Evolutionary conservation across 2,113 vertebrate species (phyloP).

Genomic region (Dicerorhinus sumatrensis): DNA sequence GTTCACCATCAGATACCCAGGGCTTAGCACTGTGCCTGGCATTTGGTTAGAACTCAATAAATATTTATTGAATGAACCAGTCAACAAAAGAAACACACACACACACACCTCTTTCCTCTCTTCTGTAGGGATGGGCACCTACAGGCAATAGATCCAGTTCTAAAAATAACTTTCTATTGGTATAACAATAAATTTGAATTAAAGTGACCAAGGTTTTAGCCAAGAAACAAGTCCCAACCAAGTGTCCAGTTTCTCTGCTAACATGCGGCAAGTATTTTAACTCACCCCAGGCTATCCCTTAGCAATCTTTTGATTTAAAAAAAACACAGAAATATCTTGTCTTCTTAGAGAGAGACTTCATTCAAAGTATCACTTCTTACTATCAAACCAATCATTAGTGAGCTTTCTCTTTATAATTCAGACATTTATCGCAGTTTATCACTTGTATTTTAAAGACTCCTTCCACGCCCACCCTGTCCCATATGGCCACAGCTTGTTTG

Average conservation of each 20-base stretch:
- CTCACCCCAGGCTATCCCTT: background rate
- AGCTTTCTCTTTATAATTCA: background rate
- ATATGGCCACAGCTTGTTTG: slow-evolving; percentile 77
- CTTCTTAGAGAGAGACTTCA: background rate
- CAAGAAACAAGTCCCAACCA: slow-evolving; percentile 3
- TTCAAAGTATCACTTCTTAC: slow-evolving; percentile 3
- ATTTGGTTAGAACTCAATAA: slow-evolving; percentile 23
- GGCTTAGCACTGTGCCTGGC: background rate
- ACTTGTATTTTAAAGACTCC: slow-evolving; percentile 12
- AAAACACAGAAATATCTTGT: background rate
- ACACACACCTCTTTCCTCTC: background rate
- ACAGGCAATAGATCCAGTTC: background rate
- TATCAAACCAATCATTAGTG: slow-evolving; percentile 20
- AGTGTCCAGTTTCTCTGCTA: background rate
- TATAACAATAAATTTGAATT: slow-evolving; percentile 13
- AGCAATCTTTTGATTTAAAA: background rate
- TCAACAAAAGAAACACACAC: background rate
- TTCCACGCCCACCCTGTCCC: background rate
- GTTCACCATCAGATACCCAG: background rate
- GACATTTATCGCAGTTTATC: slow-evolving; percentile 41
- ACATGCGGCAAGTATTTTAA: slow-evolving; percentile 24
- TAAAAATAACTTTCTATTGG: background rate
- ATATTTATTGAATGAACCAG: background rate
- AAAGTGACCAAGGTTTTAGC: background rate
- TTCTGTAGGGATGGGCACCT: background rate